Percentiles rank a stretch among this genome's conserved stretches.
Conservation (phyloP, 64 coral and sea anemone genomes). For the Pachyseris speciosa region DNA sequence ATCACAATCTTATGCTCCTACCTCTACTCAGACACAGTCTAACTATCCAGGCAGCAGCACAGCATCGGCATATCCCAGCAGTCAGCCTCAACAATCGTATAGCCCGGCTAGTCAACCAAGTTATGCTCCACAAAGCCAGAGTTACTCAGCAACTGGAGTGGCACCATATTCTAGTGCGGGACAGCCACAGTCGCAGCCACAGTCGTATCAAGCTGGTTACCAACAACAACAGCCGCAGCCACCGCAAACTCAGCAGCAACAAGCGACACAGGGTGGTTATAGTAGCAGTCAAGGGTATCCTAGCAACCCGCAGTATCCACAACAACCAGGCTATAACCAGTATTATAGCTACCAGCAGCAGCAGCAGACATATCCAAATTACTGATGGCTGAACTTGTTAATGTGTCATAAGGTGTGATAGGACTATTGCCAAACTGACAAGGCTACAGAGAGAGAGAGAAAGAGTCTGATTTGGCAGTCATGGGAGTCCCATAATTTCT, state of each 20-base stretch:
- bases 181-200: constrained; percentile 20
- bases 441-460: too few relatives aligned
- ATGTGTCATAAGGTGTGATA: background rate
- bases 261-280: constrained; percentile 47
- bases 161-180: constrained; percentile 30
- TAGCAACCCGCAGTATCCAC: constrained; percentile 55
- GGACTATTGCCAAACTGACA: too few relatives aligned
- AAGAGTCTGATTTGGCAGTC: too few relatives aligned
- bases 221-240: constrained; percentile 39
- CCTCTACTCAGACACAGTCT: constrained; percentile 55
- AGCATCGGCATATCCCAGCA: background rate
- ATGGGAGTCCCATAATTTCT: too few relatives aligned
- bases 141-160: background rate
- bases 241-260: constrained; percentile 38
- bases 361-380: constrained; percentile 6
- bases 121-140: constrained; percentile 25
- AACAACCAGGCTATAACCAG: constrained; percentile 60
- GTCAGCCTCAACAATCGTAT: background rate
- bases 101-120: constrained; percentile 28
- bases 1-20: constrained; percentile 55
- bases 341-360: constrained; percentile 7
- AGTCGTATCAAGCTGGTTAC: constrained; percentile 44
- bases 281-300: constrained; percentile 23
- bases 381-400: background rate
- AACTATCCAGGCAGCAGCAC: constrained; percentile 25